Evolutionary conservation across 1,140 invertebrate species (phyloP).

Genomic region (Babylonia areolata): DNA sequence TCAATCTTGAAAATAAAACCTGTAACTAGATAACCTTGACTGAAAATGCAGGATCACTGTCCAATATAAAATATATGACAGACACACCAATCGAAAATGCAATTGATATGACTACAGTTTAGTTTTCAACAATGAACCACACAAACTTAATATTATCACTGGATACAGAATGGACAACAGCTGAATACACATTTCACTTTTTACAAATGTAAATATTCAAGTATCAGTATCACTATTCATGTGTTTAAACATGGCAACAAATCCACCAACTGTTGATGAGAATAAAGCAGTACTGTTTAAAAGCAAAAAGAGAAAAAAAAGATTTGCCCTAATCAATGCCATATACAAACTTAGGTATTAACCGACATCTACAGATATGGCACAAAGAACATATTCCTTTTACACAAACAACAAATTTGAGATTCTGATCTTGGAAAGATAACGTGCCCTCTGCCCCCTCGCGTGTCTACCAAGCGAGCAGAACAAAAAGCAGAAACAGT

Average conservation of each 20-base stretch:
- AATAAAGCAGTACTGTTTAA: not conserved
- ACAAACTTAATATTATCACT: too few species aligned
- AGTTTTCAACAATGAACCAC: too few species aligned
- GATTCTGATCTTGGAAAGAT: not conserved
- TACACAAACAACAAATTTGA: not conserved
- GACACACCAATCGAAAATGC: too few species aligned
- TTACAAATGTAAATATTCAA: not conserved
- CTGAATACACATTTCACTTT: not conserved
- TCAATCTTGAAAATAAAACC: not conserved
- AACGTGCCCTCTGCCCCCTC: too few species aligned
- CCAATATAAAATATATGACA: not conserved
- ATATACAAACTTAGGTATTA: not conserved
- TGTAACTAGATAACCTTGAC: not conserved
- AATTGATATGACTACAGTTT: too few species aligned
- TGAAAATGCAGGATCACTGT: not conserved
- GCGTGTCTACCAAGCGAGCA: too few species aligned
- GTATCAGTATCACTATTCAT: not conserved
- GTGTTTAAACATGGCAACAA: not conserved
- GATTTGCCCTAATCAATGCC: not conserved
- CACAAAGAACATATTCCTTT: not conserved
- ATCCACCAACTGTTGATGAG: not conserved
- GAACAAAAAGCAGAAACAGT: too few species aligned
- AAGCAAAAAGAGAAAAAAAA: too few species aligned
- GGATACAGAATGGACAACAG: too few species aligned
- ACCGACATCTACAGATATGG: not conserved